These are phyloP conservation scores for Peribatodes rhomboidaria DNA, from an alignment of 2,888 invertebrate genomes.

Conservation along the genomic window DNA sequence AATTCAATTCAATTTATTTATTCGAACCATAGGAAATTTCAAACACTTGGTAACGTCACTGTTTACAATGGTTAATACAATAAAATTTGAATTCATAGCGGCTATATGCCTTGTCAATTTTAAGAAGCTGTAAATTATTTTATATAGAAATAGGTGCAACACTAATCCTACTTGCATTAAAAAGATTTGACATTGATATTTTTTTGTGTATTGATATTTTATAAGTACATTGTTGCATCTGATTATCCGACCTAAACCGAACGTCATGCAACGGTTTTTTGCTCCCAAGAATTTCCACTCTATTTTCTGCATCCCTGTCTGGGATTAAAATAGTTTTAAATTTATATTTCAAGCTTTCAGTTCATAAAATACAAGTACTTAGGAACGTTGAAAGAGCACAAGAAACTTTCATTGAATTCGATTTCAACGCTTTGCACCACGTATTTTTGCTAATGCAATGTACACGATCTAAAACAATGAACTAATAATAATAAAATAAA, in stretches of 20 bases:
- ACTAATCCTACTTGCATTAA: neutral
- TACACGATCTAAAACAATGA: neutral
- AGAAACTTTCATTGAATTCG: conserved; percentile 13
- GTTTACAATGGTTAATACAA: too few relatives aligned
- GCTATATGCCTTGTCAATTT: too few relatives aligned
- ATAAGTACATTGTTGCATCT: too few relatives aligned
- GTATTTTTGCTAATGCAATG: neutral
- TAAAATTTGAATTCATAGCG: too few relatives aligned
- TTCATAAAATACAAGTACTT: conserved; percentile 7
- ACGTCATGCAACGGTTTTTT: neutral
- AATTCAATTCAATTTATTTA: too few relatives aligned
- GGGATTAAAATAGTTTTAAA: conserved; percentile 14
- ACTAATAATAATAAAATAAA: too few relatives aligned
- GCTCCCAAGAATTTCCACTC: conserved; percentile 7
- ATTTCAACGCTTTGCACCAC: neutral
- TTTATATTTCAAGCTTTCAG: conserved; percentile 11
- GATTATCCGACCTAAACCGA: neutral
- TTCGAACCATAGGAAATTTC: too few relatives aligned
- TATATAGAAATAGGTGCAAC: neutral
- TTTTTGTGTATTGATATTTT: too few relatives aligned
- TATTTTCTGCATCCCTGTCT: conserved; percentile 13
- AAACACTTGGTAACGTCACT: too few relatives aligned
- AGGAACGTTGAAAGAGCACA: conserved; percentile 5
- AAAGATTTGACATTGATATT: neutral
- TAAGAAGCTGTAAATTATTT: neutral